Base-by-base conservation (phyloP, 2,113 vertebrate species). In the Hymenochirus boettgeri region DNA sequence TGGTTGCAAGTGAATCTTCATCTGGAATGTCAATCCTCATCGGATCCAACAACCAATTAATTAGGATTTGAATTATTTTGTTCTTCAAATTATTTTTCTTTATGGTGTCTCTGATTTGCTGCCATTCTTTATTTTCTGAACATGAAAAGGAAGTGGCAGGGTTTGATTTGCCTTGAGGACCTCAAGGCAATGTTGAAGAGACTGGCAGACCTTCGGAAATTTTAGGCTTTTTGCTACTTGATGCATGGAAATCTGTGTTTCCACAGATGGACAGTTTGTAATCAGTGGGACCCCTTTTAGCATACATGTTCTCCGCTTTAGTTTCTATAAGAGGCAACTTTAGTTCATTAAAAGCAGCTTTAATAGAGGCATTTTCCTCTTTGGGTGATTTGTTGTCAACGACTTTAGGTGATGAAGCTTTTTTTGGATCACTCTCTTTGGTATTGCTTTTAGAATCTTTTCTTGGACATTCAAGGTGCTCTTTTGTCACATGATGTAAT, bases 301-400 rank as follows among this genome's bases (percentile, higher is more conserved):
- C 93, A 57, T 93, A 96, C 77, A 87, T 85, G 71, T 91, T 90
- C 72, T 97, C 94, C 80, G 93, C 84, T 82, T 96, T 98, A 77
- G 92, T 82, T 77, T 97, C 95, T 88, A 96, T 98, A 79, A 95
- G 79, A 1, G 94, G 92, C 80, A 94, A 88, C 77, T 97, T 98
- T 70, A 95, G 95, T 82, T 97, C 95, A 81, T 98, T 98, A 81
- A 97, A 96, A 7, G 94, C 94, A 0, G 93, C 94, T 84, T 97
- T 98, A 65, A 93, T 93, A 6, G 88, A 75, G 4, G 89, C 87
- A 78, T 96, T 96, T 77, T 96, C 94, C 64, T 98, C 93, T 79
- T 94, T 98, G 69, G 89, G 82, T 11, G 73, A 84, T 84, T 97
- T 97, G 82, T 89, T 85, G 71, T 98, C 94, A 0, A 83, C 79